Conservation (phyloP, 2,888 invertebrate species). For the Orthosia gothica region DNA sequence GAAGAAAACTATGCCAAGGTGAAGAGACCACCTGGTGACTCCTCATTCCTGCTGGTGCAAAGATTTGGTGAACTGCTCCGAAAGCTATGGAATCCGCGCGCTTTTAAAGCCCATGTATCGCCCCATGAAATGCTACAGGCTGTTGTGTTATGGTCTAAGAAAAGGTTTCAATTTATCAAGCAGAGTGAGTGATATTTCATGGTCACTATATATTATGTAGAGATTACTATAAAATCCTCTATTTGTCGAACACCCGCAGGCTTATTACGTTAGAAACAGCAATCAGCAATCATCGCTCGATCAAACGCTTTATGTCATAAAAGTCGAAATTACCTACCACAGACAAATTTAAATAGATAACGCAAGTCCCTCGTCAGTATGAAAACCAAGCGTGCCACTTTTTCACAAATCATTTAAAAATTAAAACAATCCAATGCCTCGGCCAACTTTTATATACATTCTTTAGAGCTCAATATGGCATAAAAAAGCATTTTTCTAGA, state of each 20-base stretch:
- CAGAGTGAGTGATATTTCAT: slow-evolving; percentile 93
- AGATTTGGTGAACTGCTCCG: slow-evolving; percentile 98
- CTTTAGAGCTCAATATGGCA: too few relatives aligned
- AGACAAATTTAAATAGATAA: too few relatives aligned
- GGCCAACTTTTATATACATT: too few relatives aligned
- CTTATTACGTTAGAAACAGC: too few relatives aligned
- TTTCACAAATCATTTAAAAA: too few relatives aligned
- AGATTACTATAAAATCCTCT: not conserved
- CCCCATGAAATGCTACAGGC: slow-evolving; percentile 99
- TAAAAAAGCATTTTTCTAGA: too few relatives aligned
- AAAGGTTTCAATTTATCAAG: slow-evolving; percentile 99
- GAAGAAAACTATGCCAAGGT: slow-evolving; percentile 98
- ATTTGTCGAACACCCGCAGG: not conserved
- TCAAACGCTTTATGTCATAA: too few relatives aligned
- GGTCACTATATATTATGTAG: not conserved
- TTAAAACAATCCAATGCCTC: too few relatives aligned
- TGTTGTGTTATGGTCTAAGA: slow-evolving; percentile 98
- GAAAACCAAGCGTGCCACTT: too few relatives aligned
- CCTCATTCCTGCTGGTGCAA: slow-evolving; percentile 97
- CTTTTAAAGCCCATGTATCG: slow-evolving; percentile 99
- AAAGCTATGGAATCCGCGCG: slow-evolving; percentile 99
- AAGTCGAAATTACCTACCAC: too few relatives aligned
- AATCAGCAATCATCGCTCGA: too few relatives aligned
- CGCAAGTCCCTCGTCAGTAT: too few relatives aligned
- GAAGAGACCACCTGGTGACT: slow-evolving; percentile 98